phyloP scores from a whole-genome alignment of 2,113 vertebrate species.

The Charadrius vociferus region DNA sequence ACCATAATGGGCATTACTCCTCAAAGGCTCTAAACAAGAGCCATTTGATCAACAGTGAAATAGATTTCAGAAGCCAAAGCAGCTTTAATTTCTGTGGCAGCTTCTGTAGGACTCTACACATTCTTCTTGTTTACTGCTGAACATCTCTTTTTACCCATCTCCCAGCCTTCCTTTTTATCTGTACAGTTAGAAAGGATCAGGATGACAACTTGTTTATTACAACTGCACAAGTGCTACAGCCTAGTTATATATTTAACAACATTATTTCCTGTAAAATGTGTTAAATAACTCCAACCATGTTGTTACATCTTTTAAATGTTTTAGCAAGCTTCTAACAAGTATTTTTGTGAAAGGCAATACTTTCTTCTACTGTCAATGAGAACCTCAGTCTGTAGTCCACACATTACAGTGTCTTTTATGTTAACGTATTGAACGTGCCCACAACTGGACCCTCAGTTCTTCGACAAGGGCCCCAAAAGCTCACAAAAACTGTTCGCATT shows the following conservation, averaged over 20 bases:
- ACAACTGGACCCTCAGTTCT: background rate
- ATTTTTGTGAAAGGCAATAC: background rate
- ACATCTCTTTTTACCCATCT: background rate
- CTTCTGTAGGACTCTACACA: background rate
- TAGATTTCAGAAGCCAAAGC: background rate
- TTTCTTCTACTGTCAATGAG: background rate
- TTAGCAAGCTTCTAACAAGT: background rate
- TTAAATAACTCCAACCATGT: background rate
- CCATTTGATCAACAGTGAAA: background rate
- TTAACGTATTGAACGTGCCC: background rate
- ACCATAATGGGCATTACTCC: background rate
- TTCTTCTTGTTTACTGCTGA: background rate
- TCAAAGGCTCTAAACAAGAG: background rate
- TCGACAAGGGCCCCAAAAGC: background rate
- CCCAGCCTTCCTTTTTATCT: background rate
- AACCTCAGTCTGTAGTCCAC: background rate
- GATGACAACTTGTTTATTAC: background rate
- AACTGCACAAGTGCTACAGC: background rate
- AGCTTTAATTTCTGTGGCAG: background rate
- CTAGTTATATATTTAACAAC: background rate
- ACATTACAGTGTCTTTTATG: background rate
- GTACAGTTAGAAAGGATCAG: background rate
- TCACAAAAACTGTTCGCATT: rapidly evolving
- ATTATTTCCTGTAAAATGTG: background rate
- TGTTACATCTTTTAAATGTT: background rate